These are phyloP conservation scores for Labeo catla DNA, from an alignment of 2,113 vertebrate genomes.

Conservation along the genomic window DNA sequence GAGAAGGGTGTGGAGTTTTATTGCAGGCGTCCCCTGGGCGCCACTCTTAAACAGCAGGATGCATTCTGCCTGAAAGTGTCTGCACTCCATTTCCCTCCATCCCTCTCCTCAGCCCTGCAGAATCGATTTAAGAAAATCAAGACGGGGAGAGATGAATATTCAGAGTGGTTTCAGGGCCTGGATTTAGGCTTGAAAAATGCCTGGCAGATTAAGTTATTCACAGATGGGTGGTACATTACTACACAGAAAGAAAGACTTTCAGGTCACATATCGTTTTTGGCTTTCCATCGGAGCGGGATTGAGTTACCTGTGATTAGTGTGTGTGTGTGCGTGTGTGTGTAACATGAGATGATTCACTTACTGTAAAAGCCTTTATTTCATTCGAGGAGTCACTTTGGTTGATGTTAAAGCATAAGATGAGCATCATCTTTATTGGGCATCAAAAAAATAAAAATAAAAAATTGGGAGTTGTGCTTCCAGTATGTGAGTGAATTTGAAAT, in stretches of 20 bases:
- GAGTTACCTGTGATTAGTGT: constrained; percentile 27
- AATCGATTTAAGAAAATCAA: constrained; percentile 52
- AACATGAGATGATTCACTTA: constrained; percentile 46
- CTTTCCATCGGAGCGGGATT: constrained; percentile 23
- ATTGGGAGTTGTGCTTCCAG: not conserved
- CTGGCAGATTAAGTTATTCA: constrained; percentile 48
- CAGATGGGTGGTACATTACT: constrained; percentile 29
- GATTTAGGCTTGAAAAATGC: constrained; percentile 44
- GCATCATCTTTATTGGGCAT: not conserved
- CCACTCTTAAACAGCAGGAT: constrained; percentile 41
- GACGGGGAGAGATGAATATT: constrained; percentile 53
- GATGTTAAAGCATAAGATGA: not conserved
- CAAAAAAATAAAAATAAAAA: not conserved
- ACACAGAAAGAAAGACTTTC: constrained; percentile 18
- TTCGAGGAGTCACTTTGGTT: constrained; percentile 3
- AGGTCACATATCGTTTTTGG: constrained; percentile 22
- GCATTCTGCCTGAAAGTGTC: constrained; percentile 8
- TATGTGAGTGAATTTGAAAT: constrained; percentile 10
- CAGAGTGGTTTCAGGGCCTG: constrained; percentile 48
- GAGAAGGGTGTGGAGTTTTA: constrained; percentile 41
- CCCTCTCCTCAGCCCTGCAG: not conserved
- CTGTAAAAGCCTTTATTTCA: constrained; percentile 38
- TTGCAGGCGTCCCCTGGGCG: constrained; percentile 38
- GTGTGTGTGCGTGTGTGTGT: constrained; percentile 28
- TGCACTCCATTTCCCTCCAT: not conserved